Evolutionary conservation across 2,888 invertebrate genomes (phyloP), one percentile per base, ranked within the genome.

Genomic region (Cephonodes hylas): DNA sequence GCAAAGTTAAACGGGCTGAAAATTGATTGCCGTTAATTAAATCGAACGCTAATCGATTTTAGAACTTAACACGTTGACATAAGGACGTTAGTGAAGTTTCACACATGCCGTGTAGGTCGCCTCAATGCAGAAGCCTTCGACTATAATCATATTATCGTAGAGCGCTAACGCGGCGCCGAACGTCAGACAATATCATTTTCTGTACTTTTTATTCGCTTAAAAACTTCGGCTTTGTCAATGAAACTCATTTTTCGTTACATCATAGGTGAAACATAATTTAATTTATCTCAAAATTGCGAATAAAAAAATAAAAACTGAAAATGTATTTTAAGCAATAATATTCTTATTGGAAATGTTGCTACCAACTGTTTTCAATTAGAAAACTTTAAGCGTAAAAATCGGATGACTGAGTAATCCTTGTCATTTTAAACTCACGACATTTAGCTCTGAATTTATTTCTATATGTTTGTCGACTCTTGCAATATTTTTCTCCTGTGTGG

Each of bases 111-210:
- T 64, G 60, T 65, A 66, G 62, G 64, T 68, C 64, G 67, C 65
- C 27, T 31, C 31, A 27, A 18, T 53, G 71, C 68, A 72, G 77
- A 80, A 85, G 82, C 80, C 80, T 75, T 79, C 69, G 62, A 64
- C 65, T 72, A 72, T 82, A 85, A 83, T 83, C 73, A 77, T 76
- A 84, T 83, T 85, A 83, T 76, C 66, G 75, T 72, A 72, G 71
- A 76, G 68, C 69, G 64, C 58, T 23, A 42, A 58, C 58, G 42
- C 15, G 23, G 53, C 53, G 31, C 15, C 18, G n/a, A 1, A n/a
- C 23, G 25, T 46, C 23, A 27, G 31, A 53, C 27, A 53, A 53
- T 18, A 53, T 53, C 10, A 31, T 10, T 18, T 53, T 31, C 31
- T 15, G 10, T 4, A 18, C 8, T 18, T 18, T 31, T 53, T 45